phyloP scores from a whole-genome alignment of 2,113 vertebrate species.

The Edolisoma coerulescens region DNA sequence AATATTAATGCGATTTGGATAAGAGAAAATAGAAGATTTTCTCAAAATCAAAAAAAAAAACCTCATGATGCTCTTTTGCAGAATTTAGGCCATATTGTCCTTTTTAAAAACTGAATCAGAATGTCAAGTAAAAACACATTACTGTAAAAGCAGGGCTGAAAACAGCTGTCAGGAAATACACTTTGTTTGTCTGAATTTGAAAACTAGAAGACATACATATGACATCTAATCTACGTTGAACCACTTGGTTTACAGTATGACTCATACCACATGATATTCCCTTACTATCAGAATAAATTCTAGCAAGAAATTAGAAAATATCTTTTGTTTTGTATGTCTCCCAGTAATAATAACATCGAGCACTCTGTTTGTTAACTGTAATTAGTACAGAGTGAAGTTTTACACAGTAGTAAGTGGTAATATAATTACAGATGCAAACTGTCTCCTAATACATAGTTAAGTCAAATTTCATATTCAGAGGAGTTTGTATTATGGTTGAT shows the following conservation, averaged over 20 bases:
- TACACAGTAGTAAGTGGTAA: conserved; percentile 40
- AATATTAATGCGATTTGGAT: neutral
- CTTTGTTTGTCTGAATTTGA: neutral
- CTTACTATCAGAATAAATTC: neutral
- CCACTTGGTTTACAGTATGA: neutral
- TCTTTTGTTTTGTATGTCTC: conserved; percentile 12
- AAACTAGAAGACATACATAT: neutral
- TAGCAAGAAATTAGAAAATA: neutral
- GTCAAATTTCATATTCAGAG: conserved; percentile 23
- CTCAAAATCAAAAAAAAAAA: neutral
- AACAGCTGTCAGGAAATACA: neutral
- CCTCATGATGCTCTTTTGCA: neutral
- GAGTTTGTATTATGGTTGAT: neutral
- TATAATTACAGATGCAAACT: conserved; percentile 55
- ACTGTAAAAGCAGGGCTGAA: neutral
- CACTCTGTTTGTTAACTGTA: conserved; percentile 38
- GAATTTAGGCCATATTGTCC: neutral
- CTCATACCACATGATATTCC: neutral
- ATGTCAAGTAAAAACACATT: neutral
- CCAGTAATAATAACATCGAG: conserved; percentile 51
- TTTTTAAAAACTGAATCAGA: neutral
- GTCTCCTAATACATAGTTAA: conserved; percentile 47
- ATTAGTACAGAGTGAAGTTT: conserved; percentile 56
- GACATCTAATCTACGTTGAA: neutral
- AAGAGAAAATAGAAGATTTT: neutral